These are phyloP conservation scores for Aplodontia rufa DNA, from an alignment of 2,113 vertebrate genomes.

Conservation along the genomic window DNA sequence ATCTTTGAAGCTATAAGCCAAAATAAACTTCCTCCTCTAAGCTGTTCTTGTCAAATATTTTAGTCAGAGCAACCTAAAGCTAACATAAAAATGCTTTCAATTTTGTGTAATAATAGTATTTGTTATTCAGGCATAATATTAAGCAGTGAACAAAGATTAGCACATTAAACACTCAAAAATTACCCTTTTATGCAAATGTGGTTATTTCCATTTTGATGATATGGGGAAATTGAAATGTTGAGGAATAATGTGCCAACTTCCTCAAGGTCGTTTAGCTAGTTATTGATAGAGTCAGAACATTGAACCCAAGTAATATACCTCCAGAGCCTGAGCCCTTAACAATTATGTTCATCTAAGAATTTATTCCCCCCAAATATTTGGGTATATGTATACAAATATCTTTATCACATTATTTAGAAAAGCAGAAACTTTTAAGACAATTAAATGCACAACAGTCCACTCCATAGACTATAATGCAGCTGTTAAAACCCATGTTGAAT, in stretches of 20 bases:
- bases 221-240: slow-evolving; percentile 1
- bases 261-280: slow-evolving; percentile 13
- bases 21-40: too few species aligned
- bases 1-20: too few species aligned
- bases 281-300: background rate
- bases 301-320: background rate
- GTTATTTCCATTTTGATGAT: slow-evolving; percentile 33
- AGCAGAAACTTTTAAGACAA: slow-evolving; percentile 44
- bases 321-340: background rate
- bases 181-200: background rate
- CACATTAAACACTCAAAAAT: slow-evolving; percentile 18
- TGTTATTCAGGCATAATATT: background rate
- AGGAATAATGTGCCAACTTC: slow-evolving; percentile 4
- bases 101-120: background rate
- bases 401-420: slow-evolving; percentile 45
- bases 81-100: background rate
- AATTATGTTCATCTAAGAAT: slow-evolving; percentile 1
- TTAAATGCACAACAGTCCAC: background rate
- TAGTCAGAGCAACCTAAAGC: too few species aligned
- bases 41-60: too few species aligned
- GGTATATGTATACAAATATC: background rate
- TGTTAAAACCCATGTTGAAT: slow-evolving; percentile 52
- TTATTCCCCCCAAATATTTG: slow-evolving; percentile 29
- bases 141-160: slow-evolving; percentile 12
- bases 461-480: background rate